Evolutionary conservation across 2,797 vertebrate species (phyloP), one percentile per base, ranked within the genome.

Genomic region (Microctenopoma steveboyesi): DNA sequence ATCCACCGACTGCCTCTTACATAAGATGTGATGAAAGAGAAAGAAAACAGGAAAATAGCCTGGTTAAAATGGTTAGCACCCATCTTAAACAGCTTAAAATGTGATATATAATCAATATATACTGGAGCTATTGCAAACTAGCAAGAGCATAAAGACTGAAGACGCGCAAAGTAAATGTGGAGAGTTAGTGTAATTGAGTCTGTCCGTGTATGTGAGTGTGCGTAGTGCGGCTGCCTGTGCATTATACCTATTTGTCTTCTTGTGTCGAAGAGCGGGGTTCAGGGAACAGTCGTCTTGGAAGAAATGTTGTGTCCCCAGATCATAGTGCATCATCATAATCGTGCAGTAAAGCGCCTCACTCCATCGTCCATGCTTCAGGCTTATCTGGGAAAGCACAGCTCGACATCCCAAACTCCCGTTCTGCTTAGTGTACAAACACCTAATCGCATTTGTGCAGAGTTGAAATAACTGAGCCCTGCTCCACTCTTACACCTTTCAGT

Each of bases 321-420:
- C 85, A 82, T 83, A 83, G 83, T 75, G 81, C 83, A 88, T 91
- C 81, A 86, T 86, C 69, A 61, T 85, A 88, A 85, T 83, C 72
- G 16, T 67, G 67, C 64, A 63, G 78, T 85, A 86, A 88, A 85
- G 82, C 81, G 65, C 83, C 61, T 42, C 16, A 49, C 81, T 77
- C 58, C 6, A 61, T 57, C 35, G 82, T 74, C 75, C 58, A 48
- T 2, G 49, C 83, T n/a, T 48, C 69, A 68, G 81, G 84, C 86
- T 87, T 77, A 82, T 64, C 66, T 28, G 5, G 61, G 61, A 87
- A 84, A 78, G 81, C 66, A 86, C 78, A 78, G 60, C 82, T 79
- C 47, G 68, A 40, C 11, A 15, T 84, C 81, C 69, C 64, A 70
- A 86, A 82, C 72, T 55, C 62, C 64, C 53, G 74, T 79, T 84